These are phyloP conservation scores for Eilema sororculum DNA, from an alignment of 2,888 invertebrate species.

Conservation along the genomic window DNA sequence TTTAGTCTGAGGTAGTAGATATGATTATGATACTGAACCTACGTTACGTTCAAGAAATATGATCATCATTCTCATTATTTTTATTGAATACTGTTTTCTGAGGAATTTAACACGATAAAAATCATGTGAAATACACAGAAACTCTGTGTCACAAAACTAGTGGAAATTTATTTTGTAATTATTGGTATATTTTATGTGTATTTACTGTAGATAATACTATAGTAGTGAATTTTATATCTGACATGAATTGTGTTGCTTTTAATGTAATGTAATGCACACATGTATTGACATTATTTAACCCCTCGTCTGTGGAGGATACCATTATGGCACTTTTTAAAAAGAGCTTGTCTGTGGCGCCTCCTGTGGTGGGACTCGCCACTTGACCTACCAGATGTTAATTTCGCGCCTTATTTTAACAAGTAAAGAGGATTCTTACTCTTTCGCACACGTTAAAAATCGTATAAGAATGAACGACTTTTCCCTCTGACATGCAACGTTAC, in stretches of 20 bases:
- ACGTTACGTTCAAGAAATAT: background rate
- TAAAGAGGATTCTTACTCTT: too few relatives aligned
- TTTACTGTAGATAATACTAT: conserved; percentile 37
- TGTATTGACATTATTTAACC: conserved; percentile 2
- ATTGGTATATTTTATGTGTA: conserved; percentile 24
- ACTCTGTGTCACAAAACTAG: conserved; percentile 14
- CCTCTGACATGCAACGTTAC: too few relatives aligned
- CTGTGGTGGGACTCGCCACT: too few relatives aligned
- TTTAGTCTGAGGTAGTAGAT: conserved; percentile 14
- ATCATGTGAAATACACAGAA: conserved; percentile 14
- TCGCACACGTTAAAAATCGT: too few relatives aligned
- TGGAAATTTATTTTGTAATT: conserved; percentile 45
- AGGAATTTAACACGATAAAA: conserved; percentile 22
- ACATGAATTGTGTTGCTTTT: conserved; percentile 4
- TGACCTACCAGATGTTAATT: too few relatives aligned
- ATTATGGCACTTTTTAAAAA: too few relatives aligned
- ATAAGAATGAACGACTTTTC: too few relatives aligned
- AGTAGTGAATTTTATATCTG: conserved; percentile 13
- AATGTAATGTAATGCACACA: background rate
- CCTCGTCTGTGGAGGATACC: too few relatives aligned
- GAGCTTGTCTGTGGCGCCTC: too few relatives aligned
- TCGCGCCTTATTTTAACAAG: too few relatives aligned
- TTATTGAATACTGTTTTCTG: conserved; percentile 35
- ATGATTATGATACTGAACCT: conserved; percentile 28
- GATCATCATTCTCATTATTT: conserved; percentile 21